Evolutionary conservation across 2,113 vertebrate species (phyloP).

Genomic region (Turdus rufiventris): DNA sequence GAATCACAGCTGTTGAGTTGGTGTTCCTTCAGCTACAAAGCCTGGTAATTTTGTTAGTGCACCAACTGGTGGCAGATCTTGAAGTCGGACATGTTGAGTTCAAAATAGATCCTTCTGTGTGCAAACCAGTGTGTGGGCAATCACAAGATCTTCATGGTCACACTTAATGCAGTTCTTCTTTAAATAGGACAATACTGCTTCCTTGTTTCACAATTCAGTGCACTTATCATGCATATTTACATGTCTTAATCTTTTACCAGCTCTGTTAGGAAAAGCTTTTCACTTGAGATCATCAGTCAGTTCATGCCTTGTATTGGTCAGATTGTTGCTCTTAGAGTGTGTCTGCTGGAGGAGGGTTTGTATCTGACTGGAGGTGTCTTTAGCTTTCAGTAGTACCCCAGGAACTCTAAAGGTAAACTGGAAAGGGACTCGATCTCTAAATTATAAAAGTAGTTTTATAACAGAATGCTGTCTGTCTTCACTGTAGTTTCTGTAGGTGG

Average conservation of each 20-base stretch:
- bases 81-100: neutral
- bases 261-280: neutral
- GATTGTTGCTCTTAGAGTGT: neutral
- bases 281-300: neutral
- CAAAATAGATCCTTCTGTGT: constrained; percentile 43
- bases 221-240: neutral
- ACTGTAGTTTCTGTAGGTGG: neutral
- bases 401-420: neutral
- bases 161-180: neutral
- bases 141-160: constrained; percentile 42
- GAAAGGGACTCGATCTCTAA: neutral
- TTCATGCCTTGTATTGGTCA: neutral
- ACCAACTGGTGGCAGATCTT: constrained; percentile 18
- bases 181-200: neutral
- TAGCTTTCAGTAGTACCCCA: neutral
- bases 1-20: constrained; percentile 55
- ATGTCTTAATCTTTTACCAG: neutral
- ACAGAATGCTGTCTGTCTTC: neutral
- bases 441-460: neutral
- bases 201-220: neutral
- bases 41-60: constrained; percentile 35
- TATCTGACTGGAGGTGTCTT: neutral
- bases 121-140: neutral
- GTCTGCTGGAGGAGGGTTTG: neutral
- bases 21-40: constrained; percentile 36